Base-by-base conservation (phyloP, 2,888 invertebrate genomes). In the Nemotelus pantherinus region DNA sequence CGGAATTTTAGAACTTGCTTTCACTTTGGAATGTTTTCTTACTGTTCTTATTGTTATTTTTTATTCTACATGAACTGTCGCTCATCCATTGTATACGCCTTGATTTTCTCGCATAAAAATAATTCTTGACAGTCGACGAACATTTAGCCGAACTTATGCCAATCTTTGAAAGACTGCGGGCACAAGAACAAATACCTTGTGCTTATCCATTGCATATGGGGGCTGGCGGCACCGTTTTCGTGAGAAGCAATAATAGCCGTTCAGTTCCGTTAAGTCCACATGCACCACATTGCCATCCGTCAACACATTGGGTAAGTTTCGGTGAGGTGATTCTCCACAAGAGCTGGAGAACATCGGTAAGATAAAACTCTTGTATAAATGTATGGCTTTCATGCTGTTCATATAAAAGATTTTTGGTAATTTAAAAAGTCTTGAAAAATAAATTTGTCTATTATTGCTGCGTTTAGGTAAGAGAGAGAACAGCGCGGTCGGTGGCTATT, bases 101-200 rank as follows among this genome's bases (percentile, higher is more conserved):
- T 65, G 39, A 53, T 7, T 76, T 45, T 68, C 48, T 57, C 44
- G 5, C 39, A 44, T 25, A 67, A 67, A 67, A 25, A 25, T 44
- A 72, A 45, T n/a, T 25, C 25, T 25, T 25, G 48, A 63, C 47
- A 96, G 96, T 95, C 89, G 95, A 95, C 90, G 95, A 95, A 91
- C 95, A 96, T 91, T 92, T 96, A 93, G 94, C 93, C 90, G 95
- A 96, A 91, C 91, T 96, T 93, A 95, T 93, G 94, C 96, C 96
- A 87, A 95, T 96, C 90, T 96, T 96, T 92, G 95, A 96, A 90
- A 94, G 94, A 89, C 92, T 96, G 88, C 92, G 96, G 87, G 94
- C 94, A 88, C 93, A 94, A 88, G 95, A 95, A 89, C 94, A 95
- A 89, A 92, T 95, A 85, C 95, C 95, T 87, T 95, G 94, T 89